Evolutionary conservation across 2,888 invertebrate species (phyloP).

Genomic region (Galeruca laticollis): DNA sequence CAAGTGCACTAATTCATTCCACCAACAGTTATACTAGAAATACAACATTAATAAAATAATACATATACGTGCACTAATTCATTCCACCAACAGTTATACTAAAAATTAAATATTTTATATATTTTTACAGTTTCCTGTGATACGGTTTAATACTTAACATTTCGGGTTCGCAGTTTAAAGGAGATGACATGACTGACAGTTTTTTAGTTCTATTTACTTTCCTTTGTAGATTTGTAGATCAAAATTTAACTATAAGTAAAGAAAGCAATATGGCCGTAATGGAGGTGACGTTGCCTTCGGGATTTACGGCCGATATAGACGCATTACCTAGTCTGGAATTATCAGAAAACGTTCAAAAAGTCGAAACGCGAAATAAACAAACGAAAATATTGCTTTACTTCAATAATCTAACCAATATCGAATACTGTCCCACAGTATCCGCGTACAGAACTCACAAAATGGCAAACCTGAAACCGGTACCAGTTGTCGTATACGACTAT

Average conservation of each 20-base stretch:
- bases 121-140: neutral
- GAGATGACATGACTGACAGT: no score
- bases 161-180: no score
- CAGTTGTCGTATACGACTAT: slow-evolving; percentile 89
- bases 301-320: slow-evolving; percentile 86
- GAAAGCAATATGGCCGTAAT: slow-evolving; percentile 91
- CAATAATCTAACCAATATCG: slow-evolving; percentile 73
- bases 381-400: slow-evolving; percentile 79
- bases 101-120: neutral
- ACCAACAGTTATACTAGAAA: neutral
- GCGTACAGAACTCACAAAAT: slow-evolving; percentile 87
- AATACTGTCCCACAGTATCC: slow-evolving; percentile 87
- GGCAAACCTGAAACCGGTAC: slow-evolving; percentile 87
- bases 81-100: neutral
- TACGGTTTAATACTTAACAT: neutral
- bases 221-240: slow-evolving; percentile 74
- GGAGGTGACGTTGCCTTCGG: slow-evolving; percentile 90
- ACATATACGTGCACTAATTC: no score
- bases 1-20: neutral
- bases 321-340: slow-evolving; percentile 75
- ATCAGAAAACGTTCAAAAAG: slow-evolving; percentile 73
- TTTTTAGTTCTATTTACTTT: neutral
- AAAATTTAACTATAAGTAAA: slow-evolving; percentile 72
- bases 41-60: no score
- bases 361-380: slow-evolving; percentile 77